These are phyloP conservation scores for Corythucha ciliata DNA, from an alignment of 2,888 invertebrate species.

Conservation along the genomic window DNA sequence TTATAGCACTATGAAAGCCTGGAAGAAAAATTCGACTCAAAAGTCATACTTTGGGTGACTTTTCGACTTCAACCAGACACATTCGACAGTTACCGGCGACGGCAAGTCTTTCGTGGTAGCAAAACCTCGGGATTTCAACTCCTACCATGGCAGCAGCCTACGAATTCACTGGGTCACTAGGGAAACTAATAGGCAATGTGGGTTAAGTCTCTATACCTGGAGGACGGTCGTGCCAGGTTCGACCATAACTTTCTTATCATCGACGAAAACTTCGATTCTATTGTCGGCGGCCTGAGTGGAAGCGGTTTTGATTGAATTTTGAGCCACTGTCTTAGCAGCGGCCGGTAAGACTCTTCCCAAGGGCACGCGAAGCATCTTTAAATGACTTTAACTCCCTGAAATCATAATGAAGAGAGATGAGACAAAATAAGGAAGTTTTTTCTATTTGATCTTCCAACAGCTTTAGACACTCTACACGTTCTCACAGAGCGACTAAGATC, in stretches of 20 bases:
- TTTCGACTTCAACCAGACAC: conserved; percentile 99
- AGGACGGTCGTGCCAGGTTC: conserved; percentile 94
- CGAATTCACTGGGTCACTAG: neutral
- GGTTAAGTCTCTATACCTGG: conserved; percentile 53
- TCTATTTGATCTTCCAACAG: too few relatives aligned
- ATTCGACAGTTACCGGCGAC: conserved; percentile 99
- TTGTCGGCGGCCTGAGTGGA: conserved; percentile 52
- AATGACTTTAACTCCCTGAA: neutral
- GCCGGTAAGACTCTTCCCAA: conserved; percentile 48
- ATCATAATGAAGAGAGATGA: too few relatives aligned
- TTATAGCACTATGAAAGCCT: neutral
- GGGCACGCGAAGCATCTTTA: conserved; percentile 21
- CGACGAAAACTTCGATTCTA: conserved; percentile 90
- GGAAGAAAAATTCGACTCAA: neutral
- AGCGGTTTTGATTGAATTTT: conserved; percentile 31
- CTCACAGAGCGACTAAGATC: too few relatives aligned
- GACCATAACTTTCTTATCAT: conserved; percentile 89
- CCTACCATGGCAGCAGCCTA: conserved; percentile 91
- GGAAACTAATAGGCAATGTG: neutral
- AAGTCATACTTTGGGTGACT: conserved; percentile 67
- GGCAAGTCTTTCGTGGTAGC: conserved; percentile 96
- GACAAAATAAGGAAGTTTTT: too few relatives aligned
- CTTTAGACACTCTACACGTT: too few relatives aligned
- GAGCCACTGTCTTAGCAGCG: conserved; percentile 27
- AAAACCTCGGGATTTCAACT: conserved; percentile 97